Evolutionary conservation across 2,888 invertebrate genomes (phyloP), one percentile per base, ranked within the genome.

Genomic region (Caenorhabditis doughertyi): DNA sequence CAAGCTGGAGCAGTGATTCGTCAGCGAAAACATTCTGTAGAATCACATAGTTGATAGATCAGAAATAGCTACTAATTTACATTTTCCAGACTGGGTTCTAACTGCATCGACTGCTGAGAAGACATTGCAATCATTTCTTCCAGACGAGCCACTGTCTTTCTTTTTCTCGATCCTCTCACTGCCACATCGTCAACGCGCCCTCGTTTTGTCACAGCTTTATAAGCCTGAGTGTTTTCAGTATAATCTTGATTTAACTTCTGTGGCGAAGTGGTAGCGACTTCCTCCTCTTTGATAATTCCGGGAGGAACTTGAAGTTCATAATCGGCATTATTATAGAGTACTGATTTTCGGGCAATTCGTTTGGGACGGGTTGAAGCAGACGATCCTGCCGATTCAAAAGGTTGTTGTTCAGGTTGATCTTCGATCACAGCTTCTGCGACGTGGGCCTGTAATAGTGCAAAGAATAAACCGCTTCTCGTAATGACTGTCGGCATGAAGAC

Each of bases 291-390:
- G 21, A 53, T 47, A 29, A 80, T 55, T 9, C 80, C 83, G 1
- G 73, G 73, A 47, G 79, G 79, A 47, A 79, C 18, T 23, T 58
- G 58, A 0, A 85, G 67, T 58, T 85, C 85, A 56, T 79, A 85
- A 32, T 86, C 85, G 21, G 62, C 83, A 39, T 70, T 81, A 9
- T 79, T 70, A 39, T 83, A 73, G 11, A 86, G 58, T 7, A 82
- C 84, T n/a, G 83, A 84, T 65, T 86, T 86, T 27, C 84, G 74
- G 16, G 81, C 82, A 70, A 74, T 82, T 42, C 86, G 56, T 27
- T 68, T 79, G 3, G 86, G 86, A 8, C 86, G 55, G 3, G 67
- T 44, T 2, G 74, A 35, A 29, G 55, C 18, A 4, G 72, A 39
- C 4, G 60, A 60, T 0, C 27, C 35, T 29, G 25, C 21, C n/a